A percentile compares a stretch with the other conserved stretches of the same genome.
Evolutionary conservation across 1,140 invertebrate species (phyloP).

Genomic region (Solenopsis invicta): DNA sequence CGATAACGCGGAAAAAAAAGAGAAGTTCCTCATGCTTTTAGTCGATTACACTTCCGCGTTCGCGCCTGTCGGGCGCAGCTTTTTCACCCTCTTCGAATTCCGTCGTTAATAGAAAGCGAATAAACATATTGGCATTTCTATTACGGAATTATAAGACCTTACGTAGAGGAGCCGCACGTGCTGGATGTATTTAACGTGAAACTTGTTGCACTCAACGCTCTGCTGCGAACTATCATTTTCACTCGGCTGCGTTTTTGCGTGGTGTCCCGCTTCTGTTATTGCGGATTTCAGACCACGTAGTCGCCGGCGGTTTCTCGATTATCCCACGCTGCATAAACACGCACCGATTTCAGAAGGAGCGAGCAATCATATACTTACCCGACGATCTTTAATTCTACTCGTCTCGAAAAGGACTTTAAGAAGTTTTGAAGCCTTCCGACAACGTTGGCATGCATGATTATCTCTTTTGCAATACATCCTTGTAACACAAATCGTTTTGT

Average conservation of each 20-base stretch:
- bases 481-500: neutral
- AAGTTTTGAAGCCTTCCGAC: neutral
- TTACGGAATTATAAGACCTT: neutral
- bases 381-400: neutral
- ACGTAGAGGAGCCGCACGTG: conserved; percentile 22
- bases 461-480: neutral
- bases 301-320: neutral
- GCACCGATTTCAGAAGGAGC: conserved; percentile 47
- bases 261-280: neutral
- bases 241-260: neutral
- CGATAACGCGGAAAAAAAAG: neutral
- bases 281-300: conserved; percentile 9
- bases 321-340: neutral
- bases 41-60: conserved; percentile 34
- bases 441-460: neutral
- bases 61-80: neutral
- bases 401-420: neutral
- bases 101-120: neutral
- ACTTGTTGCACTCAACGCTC: conserved; percentile 63
- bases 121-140: neutral
- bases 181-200: neutral
- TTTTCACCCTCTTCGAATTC: neutral
- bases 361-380: neutral
- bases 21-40: conserved; percentile 1
- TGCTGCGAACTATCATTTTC: conserved; percentile 11